These are phyloP conservation scores for Grallaria varia DNA, from an alignment of 2,113 vertebrate genomes.

Conservation along the genomic window DNA sequence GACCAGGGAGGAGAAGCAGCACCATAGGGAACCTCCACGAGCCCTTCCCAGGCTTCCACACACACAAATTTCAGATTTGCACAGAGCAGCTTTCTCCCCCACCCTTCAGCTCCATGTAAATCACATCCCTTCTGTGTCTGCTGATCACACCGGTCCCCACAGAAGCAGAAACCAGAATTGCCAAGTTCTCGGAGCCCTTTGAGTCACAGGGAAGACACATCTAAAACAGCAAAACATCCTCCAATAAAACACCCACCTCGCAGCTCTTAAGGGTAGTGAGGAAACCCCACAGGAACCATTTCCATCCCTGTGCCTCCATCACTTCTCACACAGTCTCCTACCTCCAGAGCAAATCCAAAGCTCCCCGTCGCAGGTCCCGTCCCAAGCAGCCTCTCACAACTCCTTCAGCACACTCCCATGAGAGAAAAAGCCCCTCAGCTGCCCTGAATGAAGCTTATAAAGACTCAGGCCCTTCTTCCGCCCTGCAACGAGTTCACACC, in stretches of 20 bases:
- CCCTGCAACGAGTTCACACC: not conserved
- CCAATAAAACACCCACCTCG: not conserved
- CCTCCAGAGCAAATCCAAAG: not conserved
- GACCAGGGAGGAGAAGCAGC: not conserved
- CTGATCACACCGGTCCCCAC: not conserved
- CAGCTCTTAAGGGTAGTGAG: not conserved
- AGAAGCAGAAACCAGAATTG: not conserved
- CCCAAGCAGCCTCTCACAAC: accelerated
- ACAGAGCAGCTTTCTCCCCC: not conserved
- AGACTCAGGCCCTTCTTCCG: not conserved
- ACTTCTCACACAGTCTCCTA: not conserved
- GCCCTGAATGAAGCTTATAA: not conserved
- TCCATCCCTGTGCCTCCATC: not conserved
- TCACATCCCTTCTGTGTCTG: not conserved
- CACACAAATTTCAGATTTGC: not conserved
- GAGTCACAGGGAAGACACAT: not conserved
- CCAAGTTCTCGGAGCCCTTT: not conserved
- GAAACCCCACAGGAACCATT: not conserved
- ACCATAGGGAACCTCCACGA: not conserved
- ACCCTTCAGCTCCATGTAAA: not conserved
- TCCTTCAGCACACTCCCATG: accelerated
- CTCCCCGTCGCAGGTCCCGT: not conserved
- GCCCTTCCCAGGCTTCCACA: not conserved
- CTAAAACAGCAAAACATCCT: not conserved
- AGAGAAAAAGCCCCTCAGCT: accelerated